Conservation (phyloP, 1,140 invertebrate genomes). For the Leptinotarsa undecemlineata region DNA sequence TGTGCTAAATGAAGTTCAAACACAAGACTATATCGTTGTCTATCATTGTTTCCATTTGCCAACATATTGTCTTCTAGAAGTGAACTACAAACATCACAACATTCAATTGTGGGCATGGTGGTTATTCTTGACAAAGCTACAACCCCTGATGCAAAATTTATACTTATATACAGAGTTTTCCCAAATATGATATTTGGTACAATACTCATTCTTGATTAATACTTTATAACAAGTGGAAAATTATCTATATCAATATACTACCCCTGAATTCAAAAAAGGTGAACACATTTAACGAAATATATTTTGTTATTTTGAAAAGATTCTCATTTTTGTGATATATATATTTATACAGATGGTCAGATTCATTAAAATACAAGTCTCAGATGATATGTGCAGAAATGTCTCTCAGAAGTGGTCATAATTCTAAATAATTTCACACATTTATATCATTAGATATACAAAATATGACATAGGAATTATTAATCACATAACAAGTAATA, state of each 20-base stretch:
- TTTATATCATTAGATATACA: no score
- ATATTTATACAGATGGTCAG: not conserved
- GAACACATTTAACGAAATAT: not conserved
- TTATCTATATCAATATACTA: not conserved
- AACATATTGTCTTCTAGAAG: slow-evolving; percentile 11
- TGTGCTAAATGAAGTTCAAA: not conserved
- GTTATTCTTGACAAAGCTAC: no score
- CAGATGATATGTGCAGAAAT: not conserved
- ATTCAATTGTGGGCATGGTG: not conserved
- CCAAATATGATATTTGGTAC: no score
- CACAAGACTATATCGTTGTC: slow-evolving; percentile 17
- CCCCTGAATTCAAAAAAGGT: not conserved
- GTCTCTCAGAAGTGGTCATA: not conserved
- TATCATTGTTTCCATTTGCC: slow-evolving; percentile 3
- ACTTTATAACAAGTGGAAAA: no score
- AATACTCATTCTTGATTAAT: no score
- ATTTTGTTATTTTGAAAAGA: not conserved
- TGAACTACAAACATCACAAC: slow-evolving; percentile 13
- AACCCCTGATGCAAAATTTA: no score
- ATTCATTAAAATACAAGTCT: not conserved
- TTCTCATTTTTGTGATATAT: not conserved
- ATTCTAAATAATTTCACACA: no score
- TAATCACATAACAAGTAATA: no score
- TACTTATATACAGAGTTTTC: no score
- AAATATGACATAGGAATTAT: no score